phyloP scores from a whole-genome alignment of 2,888 invertebrate genomes.

The Brachyptera risi region DNA sequence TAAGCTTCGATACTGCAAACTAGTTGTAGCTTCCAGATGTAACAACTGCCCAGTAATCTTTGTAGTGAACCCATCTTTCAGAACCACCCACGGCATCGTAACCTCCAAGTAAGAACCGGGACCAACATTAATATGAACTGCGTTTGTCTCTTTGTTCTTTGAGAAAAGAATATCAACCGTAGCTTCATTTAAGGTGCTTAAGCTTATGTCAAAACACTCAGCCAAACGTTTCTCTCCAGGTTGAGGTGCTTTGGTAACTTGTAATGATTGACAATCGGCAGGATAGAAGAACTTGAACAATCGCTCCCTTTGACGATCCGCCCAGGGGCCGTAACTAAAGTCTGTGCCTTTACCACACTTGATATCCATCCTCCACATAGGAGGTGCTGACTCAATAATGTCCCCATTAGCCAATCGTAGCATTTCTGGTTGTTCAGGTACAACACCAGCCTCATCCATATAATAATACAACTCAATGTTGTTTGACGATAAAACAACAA shows the following conservation, averaged over 20 bases:
- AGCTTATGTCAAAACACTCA: constrained; percentile 87
- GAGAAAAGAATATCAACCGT: constrained; percentile 96
- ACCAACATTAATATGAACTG: constrained; percentile 91
- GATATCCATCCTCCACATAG: constrained; percentile 93
- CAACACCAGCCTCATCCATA: constrained; percentile 94
- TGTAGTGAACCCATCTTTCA: constrained; percentile 82
- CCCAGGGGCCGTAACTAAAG: constrained; percentile 99
- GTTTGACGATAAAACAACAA: constrained; percentile 94
- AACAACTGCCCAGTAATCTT: constrained; percentile 90
- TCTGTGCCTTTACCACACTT: constrained; percentile 92
- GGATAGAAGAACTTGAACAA: constrained; percentile 96
- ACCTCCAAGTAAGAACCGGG: constrained; percentile 95
- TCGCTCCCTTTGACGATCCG: constrained; percentile 92
- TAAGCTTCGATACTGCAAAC: constrained; percentile 82
- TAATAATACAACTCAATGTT: constrained; percentile 93
- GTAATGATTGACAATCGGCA: constrained; percentile 72
- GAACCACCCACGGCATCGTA: constrained; percentile 55
- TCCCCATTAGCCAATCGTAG: constrained; percentile 89
- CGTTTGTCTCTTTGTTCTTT: constrained; percentile 91
- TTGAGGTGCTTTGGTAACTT: constrained; percentile 70
- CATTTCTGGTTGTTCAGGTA: constrained; percentile 87
- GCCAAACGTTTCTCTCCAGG: constrained; percentile 86
- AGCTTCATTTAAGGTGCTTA: constrained; percentile 87
- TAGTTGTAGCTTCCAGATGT: constrained; percentile 93
- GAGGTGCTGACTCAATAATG: constrained; percentile 86